Evolutionary conservation across 2,888 invertebrate species (phyloP).

Genomic region (Monopis laevigella): DNA sequence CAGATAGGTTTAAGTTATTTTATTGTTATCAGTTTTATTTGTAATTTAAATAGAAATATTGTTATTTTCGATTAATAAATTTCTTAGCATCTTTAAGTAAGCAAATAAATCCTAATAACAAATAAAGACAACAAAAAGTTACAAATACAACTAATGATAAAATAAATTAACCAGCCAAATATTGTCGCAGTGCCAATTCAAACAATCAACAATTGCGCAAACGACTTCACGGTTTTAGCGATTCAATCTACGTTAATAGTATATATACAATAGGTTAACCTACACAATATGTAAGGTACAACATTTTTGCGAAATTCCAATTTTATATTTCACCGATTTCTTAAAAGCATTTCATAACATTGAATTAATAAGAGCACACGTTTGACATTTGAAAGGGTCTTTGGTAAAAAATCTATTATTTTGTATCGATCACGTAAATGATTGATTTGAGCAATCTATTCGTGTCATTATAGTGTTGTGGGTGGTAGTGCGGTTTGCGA

Average conservation of each 20-base stretch:
- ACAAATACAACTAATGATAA: no score
- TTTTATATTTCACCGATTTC: slow-evolving; percentile 57
- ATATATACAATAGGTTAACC: not conserved
- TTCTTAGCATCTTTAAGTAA: no score
- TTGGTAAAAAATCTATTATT: slow-evolving; percentile 8
- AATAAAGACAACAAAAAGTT: no score
- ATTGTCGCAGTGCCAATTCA: no score
- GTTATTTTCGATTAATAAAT: no score
- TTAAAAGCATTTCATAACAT: slow-evolving; percentile 49
- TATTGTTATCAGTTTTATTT: no score
- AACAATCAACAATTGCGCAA: no score
- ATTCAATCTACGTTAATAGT: not conserved
- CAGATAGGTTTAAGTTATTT: no score
- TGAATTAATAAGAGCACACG: slow-evolving; percentile 7
- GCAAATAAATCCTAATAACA: no score
- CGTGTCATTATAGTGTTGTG: slow-evolving; percentile 44
- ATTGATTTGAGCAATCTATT: slow-evolving; percentile 51
- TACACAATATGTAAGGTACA: not conserved
- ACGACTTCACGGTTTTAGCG: slow-evolving; percentile 5
- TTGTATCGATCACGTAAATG: slow-evolving; percentile 41
- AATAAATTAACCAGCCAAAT: no score
- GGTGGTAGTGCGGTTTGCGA: slow-evolving; percentile 46
- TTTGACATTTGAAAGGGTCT: slow-evolving; percentile 8
- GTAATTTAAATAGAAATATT: no score
- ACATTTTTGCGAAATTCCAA: slow-evolving; percentile 30